These are phyloP conservation scores for Ceryle rudis DNA, from an alignment of 2,797 vertebrate genomes.

Conservation along the genomic window DNA sequence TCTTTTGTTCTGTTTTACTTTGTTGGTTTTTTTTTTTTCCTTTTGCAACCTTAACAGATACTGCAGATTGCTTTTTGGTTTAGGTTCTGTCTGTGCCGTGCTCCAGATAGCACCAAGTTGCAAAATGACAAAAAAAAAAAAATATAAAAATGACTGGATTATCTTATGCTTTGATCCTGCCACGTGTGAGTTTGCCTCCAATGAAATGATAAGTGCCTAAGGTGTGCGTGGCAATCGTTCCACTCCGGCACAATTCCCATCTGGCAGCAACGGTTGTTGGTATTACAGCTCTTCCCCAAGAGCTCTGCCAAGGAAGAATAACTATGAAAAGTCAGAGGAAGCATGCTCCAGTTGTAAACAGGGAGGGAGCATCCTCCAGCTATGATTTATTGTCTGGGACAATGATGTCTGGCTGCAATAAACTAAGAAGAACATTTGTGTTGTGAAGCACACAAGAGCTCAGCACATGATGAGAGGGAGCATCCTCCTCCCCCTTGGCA, in stretches of 20 bases:
- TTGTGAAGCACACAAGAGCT: not conserved
- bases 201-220: accelerated
- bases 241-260: not conserved
- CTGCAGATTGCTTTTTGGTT: not conserved
- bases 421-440: not conserved
- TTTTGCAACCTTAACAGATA: not conserved
- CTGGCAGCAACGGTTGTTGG: not conserved
- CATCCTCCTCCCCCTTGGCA: not conserved
- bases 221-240: not conserved
- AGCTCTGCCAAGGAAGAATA: not conserved
- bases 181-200: not conserved
- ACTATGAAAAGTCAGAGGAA: not conserved
- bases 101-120: not conserved
- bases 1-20: not conserved
- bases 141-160: not conserved
- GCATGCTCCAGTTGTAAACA: not conserved
- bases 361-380: not conserved
- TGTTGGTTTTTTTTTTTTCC: not conserved
- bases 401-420: not conserved
- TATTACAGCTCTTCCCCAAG: not conserved
- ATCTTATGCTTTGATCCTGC: not conserved
- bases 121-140: not conserved
- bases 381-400: not conserved
- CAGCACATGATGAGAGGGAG: not conserved
- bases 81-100: not conserved